Conservation (phyloP, 2,797 vertebrate species). For the Prionace glauca region DNA sequence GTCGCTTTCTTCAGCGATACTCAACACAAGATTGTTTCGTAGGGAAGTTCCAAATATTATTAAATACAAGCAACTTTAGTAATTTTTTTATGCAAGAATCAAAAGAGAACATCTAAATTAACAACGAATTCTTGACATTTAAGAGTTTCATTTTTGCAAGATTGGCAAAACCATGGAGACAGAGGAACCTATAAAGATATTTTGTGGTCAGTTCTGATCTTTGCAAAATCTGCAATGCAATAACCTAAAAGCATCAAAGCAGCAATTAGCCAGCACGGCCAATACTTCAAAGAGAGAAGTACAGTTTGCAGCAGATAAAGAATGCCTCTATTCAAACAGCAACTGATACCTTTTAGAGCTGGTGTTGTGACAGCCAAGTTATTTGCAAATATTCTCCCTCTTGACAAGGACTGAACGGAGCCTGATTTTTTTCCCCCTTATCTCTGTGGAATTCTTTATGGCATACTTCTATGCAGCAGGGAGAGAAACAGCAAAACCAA, state of each 20-base stretch:
- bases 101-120: background rate
- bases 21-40: background rate
- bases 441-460: background rate
- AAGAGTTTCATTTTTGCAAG: background rate
- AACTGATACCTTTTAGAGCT: background rate
- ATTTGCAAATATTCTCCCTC: background rate
- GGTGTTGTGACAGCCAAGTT: background rate
- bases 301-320: background rate
- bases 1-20: background rate
- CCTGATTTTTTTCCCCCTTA: background rate
- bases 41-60: background rate
- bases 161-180: background rate
- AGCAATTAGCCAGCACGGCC: no score
- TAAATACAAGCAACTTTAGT: background rate
- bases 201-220: background rate
- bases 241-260: background rate
- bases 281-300: background rate
- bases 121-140: background rate
- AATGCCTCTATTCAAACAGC: background rate
- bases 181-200: background rate
- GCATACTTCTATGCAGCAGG: background rate
- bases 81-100: no score
- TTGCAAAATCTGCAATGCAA: no score
- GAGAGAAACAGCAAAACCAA: background rate
- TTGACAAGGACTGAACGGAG: background rate